These are phyloP conservation scores for Neoseiulus cucumeris DNA, from an alignment of 1,140 invertebrate genomes.

Conservation along the genomic window DNA sequence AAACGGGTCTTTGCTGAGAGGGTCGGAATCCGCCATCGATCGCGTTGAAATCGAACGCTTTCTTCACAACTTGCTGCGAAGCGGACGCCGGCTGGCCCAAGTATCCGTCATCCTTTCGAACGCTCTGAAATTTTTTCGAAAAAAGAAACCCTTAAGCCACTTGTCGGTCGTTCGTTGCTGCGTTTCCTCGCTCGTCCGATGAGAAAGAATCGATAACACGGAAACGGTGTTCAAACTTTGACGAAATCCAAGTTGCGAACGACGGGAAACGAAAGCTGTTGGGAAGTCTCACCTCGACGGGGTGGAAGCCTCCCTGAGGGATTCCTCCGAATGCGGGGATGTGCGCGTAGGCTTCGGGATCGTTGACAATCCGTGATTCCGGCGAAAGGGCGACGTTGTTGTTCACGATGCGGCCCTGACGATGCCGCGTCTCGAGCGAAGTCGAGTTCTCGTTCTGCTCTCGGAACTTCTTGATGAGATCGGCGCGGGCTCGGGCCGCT, in stretches of 20 bases:
- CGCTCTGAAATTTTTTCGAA: background rate
- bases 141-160: background rate
- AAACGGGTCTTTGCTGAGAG: background rate
- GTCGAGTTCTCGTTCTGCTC: background rate
- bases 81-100: background rate
- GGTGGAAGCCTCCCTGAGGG: background rate
- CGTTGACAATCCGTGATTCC: slow-evolving; percentile 5
- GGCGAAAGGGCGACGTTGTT: background rate
- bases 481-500: background rate
- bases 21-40: background rate
- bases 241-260: background rate
- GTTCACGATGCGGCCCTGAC: slow-evolving; percentile 5
- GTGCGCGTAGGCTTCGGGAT: background rate
- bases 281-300: background rate
- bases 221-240: background rate
- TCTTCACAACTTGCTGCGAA: background rate
- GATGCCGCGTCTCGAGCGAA: background rate
- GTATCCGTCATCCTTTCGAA: background rate
- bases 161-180: background rate
- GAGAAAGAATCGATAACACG: background rate
- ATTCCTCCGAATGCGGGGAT: background rate
- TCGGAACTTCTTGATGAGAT: background rate
- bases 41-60: background rate
- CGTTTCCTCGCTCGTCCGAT: background rate
- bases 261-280: background rate